Percentiles rank a stretch among this genome's conserved stretches.
These are phyloP conservation scores for Entomobrya proxima DNA, from an alignment of 2,888 invertebrate species.

Conservation along the genomic window DNA sequence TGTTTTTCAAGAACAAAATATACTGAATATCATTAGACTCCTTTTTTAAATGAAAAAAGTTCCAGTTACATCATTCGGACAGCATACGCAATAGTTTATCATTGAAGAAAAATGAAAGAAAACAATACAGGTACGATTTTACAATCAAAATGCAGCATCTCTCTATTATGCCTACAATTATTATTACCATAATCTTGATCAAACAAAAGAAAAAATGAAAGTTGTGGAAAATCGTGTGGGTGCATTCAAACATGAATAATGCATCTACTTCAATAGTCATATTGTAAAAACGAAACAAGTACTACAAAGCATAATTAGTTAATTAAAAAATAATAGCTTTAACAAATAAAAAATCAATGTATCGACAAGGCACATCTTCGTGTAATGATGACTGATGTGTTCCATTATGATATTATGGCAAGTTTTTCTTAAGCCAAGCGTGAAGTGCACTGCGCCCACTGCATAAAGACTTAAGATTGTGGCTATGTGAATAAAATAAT, in stretches of 20 bases:
- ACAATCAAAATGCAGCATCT: background rate
- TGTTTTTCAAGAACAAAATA: no score
- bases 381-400: background rate
- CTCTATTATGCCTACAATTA: background rate
- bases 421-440: background rate
- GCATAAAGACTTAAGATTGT: background rate
- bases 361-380: constrained; percentile 18
- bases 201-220: constrained; percentile 53
- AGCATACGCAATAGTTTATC: background rate
- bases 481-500: background rate
- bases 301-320: constrained; percentile 39
- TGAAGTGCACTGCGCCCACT: constrained; percentile 1
- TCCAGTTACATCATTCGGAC: constrained; percentile 20
- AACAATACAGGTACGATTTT: constrained; percentile 9
- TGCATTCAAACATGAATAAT: constrained; percentile 42
- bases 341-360: constrained; percentile 32
- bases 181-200: constrained; percentile 14
- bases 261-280: constrained; percentile 2
- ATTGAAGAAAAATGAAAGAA: constrained; percentile 18
- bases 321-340: constrained; percentile 50
- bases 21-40: no score
- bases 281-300: constrained; percentile 25
- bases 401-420: background rate
- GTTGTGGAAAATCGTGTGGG: constrained; percentile 49
- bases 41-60: background rate